Conservation (phyloP, 2,797 vertebrate species). For the Morelia viridis region DNA sequence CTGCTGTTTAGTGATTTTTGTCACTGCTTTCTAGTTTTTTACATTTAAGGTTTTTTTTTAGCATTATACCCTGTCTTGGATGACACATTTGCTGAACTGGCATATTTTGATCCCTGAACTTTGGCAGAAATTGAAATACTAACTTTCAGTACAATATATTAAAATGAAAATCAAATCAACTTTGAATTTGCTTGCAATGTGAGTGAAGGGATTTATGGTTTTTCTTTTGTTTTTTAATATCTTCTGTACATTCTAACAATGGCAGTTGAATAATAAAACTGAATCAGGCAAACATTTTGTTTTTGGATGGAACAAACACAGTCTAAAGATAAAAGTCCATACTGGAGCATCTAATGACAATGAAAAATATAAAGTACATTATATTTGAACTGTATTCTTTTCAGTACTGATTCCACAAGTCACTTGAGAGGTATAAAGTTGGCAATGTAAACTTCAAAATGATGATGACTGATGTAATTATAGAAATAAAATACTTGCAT, state of each 20-base stretch:
- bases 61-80: neutral
- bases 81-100: neutral
- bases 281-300: neutral
- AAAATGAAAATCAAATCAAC: neutral
- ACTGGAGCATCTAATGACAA: neutral
- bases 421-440: constrained; percentile 32
- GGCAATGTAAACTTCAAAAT: constrained; percentile 48
- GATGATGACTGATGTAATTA: constrained; percentile 41
- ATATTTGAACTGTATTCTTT: constrained; percentile 41
- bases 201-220: neutral
- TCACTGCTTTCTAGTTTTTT: neutral
- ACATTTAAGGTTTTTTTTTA: neutral
- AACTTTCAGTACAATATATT: neutral
- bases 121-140: neutral
- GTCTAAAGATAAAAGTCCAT: neutral
- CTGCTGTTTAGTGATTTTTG: neutral
- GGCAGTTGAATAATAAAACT: neutral
- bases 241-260: neutral
- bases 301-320: neutral
- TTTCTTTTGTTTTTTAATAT: neutral
- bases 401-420: constrained; percentile 38
- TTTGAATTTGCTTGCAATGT: neutral
- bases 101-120: neutral
- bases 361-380: constrained; percentile 22
- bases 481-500: constrained; percentile 33